phyloP scores from a whole-genome alignment of 2,113 vertebrate species.

The Oncorhynchus clarkii region DNA sequence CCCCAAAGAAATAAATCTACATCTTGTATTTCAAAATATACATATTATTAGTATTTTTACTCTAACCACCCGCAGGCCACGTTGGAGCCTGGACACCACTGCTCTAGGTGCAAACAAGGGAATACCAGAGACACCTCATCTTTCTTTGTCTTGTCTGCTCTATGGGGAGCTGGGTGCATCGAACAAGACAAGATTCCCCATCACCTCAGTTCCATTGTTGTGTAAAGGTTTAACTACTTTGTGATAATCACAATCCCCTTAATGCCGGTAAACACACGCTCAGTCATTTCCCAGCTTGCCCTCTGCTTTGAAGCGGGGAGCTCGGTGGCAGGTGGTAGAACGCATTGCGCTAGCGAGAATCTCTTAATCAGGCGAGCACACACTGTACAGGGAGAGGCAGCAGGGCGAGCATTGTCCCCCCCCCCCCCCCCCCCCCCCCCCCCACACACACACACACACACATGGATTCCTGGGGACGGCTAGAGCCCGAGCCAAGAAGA shows the following conservation, averaged over 20 bases:
- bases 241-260: conserved; percentile 11
- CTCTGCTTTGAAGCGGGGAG: neutral
- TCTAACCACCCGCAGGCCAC: no score
- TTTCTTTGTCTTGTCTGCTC: no score
- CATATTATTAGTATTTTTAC: no score
- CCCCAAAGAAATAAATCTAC: no score
- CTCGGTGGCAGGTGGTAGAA: neutral
- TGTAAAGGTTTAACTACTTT: neutral
- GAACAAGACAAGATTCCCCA: neutral
- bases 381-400: conserved; percentile 39
- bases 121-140: no score
- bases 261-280: neutral
- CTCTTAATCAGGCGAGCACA: conserved; percentile 42
- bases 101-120: no score
- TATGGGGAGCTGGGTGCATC: neutral
- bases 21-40: no score
- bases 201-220: neutral
- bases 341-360: neutral
- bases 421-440: no score
- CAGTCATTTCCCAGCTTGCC: neutral
- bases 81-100: no score
- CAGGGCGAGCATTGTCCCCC: neutral
- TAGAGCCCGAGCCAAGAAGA: conserved; percentile 45
- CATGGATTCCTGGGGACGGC: conserved; percentile 7
- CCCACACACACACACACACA: conserved; percentile 10